Evolutionary conservation across 2,888 invertebrate species (phyloP).

Genomic region (Melinaea marsaeus): DNA sequence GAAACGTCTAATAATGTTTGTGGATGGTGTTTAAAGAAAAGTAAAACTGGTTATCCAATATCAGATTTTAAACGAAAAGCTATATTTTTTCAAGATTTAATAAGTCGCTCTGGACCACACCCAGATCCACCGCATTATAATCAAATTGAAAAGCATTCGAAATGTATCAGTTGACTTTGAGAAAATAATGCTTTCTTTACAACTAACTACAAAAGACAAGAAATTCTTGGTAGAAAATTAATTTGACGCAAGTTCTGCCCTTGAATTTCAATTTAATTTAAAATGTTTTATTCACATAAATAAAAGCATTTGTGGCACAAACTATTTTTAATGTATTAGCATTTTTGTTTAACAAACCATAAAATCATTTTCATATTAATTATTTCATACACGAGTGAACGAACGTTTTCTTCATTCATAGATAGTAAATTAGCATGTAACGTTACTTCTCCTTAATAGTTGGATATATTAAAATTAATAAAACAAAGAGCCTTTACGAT

Average conservation of each 20-base stretch:
- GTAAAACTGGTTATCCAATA: constrained; percentile 13
- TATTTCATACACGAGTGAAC: no score
- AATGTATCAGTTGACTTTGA: not conserved
- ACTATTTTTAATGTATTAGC: not conserved
- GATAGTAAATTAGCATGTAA: no score
- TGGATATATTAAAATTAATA: no score
- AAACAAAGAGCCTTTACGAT: no score
- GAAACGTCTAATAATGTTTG: constrained; percentile 35
- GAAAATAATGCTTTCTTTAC: not conserved
- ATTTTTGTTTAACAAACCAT: not conserved
- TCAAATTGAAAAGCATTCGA: constrained; percentile 10
- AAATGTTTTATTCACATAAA: not conserved
- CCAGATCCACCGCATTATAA: constrained; percentile 36
- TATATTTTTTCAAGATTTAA: constrained; percentile 12
- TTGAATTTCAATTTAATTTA: not conserved
- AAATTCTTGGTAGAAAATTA: no score
- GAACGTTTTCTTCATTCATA: no score
- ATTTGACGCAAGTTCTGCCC: no score
- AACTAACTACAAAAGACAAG: no score
- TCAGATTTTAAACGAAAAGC: constrained; percentile 22
- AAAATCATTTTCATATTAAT: not conserved
- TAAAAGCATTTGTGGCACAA: not conserved
- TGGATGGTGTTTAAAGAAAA: constrained; percentile 38
- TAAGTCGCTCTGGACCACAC: constrained; percentile 36
- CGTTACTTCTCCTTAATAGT: no score